Base-by-base conservation (phyloP, 2,888 invertebrate species). In the Lochmaea capreae region DNA sequence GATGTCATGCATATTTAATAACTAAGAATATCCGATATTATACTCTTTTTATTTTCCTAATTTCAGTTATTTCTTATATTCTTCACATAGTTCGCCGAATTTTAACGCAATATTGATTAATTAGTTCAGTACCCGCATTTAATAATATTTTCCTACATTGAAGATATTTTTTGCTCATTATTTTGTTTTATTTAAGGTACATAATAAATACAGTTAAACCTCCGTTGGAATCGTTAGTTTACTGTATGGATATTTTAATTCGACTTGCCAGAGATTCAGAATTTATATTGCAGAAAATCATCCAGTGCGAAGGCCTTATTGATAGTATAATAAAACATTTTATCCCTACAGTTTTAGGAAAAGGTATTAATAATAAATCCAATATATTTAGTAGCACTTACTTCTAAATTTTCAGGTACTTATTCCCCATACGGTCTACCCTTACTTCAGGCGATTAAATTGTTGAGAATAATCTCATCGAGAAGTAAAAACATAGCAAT, bases 191-290 rank as follows among this genome's bases (percentile, higher is more conserved):
- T 85, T 84, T 86, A 73, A 93, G 93, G 78, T 97, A 96, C 81
- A 92, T 97, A 79, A 87, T 97, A 73, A 92, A 91, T 74, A 90
- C 89, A 59, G 87, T 94, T 22, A 90, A 89, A 81, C 95, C 95
- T 0, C 89, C 92, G 73, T 91, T 93, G 46, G 91, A 92, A 81
- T 93, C 93, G 74, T 91, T 95, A 0, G 90, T 92, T 16, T 92
- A 93, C 77, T 92, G 93, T 67, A 84, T 97, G 65, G 94, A 95
- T 86, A 92, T 97, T 78, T 88, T 98, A 63, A 93, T 91, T 67
- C 91, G 96, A 77, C 86, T 97, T 54, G 91, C 92, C 0, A 91
- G 96, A 82, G 94, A 96, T 85, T 96, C 95, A 10, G 87, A 90
- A 57, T 90, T 92, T 77, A 89, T 91, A 68, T 91, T 94, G 0